Evolutionary conservation across 2,797 vertebrate species (phyloP).

Genomic region (Rousettus madagascariensis): DNA sequence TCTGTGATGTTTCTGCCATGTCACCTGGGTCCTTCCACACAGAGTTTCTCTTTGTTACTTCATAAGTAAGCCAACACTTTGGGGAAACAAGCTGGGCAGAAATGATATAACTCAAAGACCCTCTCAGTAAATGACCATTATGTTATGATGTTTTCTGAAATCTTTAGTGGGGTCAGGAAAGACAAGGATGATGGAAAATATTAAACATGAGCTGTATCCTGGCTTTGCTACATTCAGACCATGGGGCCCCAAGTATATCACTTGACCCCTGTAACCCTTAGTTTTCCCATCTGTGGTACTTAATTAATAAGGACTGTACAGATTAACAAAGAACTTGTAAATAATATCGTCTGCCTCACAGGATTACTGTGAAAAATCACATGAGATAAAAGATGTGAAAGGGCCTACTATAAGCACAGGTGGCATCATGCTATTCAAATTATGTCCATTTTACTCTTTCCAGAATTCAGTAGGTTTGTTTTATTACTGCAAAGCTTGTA

Average conservation of each 20-base stretch:
- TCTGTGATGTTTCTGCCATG: background rate
- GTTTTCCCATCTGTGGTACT: background rate
- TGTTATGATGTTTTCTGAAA: background rate
- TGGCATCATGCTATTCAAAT: background rate
- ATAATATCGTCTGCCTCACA: background rate
- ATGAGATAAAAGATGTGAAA: background rate
- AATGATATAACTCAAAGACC: background rate
- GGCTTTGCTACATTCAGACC: background rate
- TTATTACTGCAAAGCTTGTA: background rate
- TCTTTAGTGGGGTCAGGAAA: background rate
- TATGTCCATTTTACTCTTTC: background rate
- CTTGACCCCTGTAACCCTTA: background rate
- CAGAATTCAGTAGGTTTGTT: background rate
- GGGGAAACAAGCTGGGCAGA: background rate
- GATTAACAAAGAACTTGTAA: background rate
- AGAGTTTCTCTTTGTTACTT: background rate
- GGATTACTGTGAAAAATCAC: background rate
- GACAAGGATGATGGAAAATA: background rate
- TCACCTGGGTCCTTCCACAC: background rate
- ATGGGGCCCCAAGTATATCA: background rate
- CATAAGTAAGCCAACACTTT: background rate
- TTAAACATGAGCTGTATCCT: background rate
- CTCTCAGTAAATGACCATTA: background rate
- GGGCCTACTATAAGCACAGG: background rate
- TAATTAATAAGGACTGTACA: background rate